A percentile compares a stretch with the other conserved stretches of the same genome.
Conservation (phyloP, 2,888 invertebrate genomes). For the Thymelicus sylvestris region DNA sequence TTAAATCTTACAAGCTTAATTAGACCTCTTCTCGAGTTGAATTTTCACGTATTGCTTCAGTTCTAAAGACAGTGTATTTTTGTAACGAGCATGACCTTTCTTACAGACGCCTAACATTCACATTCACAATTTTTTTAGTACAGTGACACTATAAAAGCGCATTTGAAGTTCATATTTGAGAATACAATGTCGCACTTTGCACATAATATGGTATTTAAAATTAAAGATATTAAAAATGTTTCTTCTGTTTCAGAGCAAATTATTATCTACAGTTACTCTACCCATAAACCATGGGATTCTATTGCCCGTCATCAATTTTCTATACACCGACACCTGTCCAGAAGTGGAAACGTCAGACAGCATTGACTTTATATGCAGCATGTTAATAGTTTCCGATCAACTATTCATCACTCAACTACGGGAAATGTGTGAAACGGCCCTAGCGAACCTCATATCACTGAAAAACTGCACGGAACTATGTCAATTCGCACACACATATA, state of each 20-base stretch:
- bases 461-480: slow-evolving; percentile 91
- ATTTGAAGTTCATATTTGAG: no score
- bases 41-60: no score
- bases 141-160: no score
- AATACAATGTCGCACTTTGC: no score
- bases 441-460: slow-evolving; percentile 87
- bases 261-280: slow-evolving; percentile 79
- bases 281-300: slow-evolving; percentile 86
- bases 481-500: slow-evolving; percentile 90
- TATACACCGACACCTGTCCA: slow-evolving; percentile 89
- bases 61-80: no score
- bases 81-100: no score
- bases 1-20: no score
- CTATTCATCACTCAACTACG: slow-evolving; percentile 89
- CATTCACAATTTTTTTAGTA: no score
- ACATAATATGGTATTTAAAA: no score
- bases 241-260: slow-evolving; percentile 77
- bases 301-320: slow-evolving; percentile 88
- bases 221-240: not conserved
- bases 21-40: no score
- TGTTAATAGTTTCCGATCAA: slow-evolving; percentile 92
- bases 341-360: slow-evolving; percentile 85
- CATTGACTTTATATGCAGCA: slow-evolving; percentile 89
- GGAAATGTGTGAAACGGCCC: slow-evolving; percentile 88
- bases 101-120: no score